phyloP scores from a whole-genome alignment of 2,888 invertebrate genomes.

The Allygus modestus region DNA sequence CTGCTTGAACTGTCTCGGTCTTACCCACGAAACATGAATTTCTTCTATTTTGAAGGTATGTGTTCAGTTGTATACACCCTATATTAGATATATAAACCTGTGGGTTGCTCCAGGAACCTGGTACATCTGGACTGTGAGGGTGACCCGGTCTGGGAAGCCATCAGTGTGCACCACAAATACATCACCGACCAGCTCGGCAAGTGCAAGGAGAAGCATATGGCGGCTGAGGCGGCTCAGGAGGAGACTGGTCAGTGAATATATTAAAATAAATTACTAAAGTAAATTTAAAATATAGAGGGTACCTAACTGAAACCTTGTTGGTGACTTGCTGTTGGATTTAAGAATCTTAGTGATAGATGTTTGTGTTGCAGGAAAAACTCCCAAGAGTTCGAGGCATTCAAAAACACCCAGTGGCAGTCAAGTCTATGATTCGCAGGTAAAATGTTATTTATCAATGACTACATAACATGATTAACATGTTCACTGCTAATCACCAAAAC shows the following conservation, averaged over 20 bases:
- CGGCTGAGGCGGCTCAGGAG: slow-evolving; percentile 73
- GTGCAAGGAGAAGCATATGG: slow-evolving; percentile 82
- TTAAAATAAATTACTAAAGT: too few species aligned
- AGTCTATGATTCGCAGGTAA: slow-evolving; percentile 65
- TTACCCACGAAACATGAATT: too few species aligned
- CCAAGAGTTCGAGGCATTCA: slow-evolving; percentile 66
- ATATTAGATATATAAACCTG: too few species aligned
- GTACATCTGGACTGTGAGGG: slow-evolving; percentile 86
- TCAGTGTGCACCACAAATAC: slow-evolving; percentile 89
- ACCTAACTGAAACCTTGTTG: too few species aligned
- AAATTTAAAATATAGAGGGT: too few species aligned
- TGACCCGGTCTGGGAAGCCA: slow-evolving; percentile 98
- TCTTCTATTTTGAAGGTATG: too few species aligned
- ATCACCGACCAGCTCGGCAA: slow-evolving; percentile 82
- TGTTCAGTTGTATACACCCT: too few species aligned
- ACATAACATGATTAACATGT: too few species aligned
- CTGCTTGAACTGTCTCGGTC: too few species aligned
- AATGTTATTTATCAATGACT: background rate
- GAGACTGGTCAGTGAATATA: slow-evolving; percentile 66
- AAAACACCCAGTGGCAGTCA: slow-evolving; percentile 67
- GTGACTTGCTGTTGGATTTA: too few species aligned
- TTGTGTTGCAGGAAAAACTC: slow-evolving; percentile 70
- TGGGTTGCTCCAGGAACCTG: slow-evolving; percentile 76
- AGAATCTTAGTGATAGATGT: background rate
- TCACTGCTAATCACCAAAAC: too few species aligned